These are phyloP conservation scores for Prionace glauca DNA, from an alignment of 2,797 vertebrate species.

Conservation along the genomic window DNA sequence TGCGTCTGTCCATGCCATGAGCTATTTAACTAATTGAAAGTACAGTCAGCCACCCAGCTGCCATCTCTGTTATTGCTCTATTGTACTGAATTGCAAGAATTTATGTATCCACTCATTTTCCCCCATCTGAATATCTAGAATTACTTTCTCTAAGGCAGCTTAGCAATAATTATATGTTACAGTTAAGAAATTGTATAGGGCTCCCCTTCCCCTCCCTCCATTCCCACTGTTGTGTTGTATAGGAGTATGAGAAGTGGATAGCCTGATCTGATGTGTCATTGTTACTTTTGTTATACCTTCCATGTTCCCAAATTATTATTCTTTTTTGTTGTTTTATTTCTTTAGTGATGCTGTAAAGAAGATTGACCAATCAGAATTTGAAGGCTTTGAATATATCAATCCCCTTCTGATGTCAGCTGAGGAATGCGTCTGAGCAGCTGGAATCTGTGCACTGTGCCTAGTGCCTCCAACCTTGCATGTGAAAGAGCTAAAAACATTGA, in stretches of 20 bases:
- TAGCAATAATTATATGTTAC: background rate
- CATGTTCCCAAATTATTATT: slow-evolving; percentile 21
- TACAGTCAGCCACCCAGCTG: background rate
- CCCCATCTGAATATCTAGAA: background rate
- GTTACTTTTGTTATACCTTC: background rate
- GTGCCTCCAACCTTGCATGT: slow-evolving; percentile 19
- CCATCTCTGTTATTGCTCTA: background rate
- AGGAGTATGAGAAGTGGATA: background rate
- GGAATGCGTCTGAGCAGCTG: slow-evolving; percentile 77
- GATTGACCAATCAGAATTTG: slow-evolving; percentile 98
- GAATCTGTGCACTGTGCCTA: background rate
- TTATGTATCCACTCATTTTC: background rate
- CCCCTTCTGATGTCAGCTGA: slow-evolving; percentile 96
- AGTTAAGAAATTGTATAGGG: background rate
- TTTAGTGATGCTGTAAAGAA: slow-evolving; percentile 87
- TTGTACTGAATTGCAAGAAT: background rate
- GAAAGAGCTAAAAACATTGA: background rate
- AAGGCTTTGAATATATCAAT: slow-evolving; percentile 98
- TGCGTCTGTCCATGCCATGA: background rate
- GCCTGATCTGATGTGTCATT: background rate
- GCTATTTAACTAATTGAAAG: background rate
- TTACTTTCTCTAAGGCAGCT: background rate
- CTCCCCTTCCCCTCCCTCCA: too few species aligned
- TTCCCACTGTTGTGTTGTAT: background rate
- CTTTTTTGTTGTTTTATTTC: slow-evolving; percentile 45